Evolutionary conservation across 1,140 invertebrate genomes (phyloP).

Genomic region (Pteromalus puparum): DNA sequence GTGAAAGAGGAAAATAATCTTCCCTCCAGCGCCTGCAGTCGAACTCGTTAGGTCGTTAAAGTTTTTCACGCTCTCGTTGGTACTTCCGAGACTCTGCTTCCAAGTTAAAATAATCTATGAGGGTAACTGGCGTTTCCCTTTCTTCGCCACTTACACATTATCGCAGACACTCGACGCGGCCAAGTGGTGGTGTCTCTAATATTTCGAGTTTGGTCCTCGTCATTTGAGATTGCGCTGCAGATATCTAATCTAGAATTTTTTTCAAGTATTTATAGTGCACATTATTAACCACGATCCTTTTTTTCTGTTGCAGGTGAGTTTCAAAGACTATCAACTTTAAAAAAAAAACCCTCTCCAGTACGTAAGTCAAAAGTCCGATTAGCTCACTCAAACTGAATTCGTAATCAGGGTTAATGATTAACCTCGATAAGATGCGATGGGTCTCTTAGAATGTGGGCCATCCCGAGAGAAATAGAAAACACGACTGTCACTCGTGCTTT

Average conservation of each 20-base stretch:
- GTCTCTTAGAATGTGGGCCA: neutral
- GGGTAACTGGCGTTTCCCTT: neutral
- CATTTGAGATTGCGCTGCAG: too few relatives aligned
- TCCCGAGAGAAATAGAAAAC: neutral
- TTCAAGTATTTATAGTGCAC: too few relatives aligned
- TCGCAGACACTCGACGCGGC: neutral
- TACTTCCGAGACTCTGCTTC: neutral
- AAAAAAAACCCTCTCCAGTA: neutral
- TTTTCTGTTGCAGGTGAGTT: conserved; percentile 41
- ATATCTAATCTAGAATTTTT: too few relatives aligned
- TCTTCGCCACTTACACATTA: neutral
- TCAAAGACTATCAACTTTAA: neutral
- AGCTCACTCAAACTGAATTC: neutral
- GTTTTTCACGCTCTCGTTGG: conserved; percentile 22
- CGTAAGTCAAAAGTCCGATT: neutral
- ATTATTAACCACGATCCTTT: neutral
- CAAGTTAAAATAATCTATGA: conserved; percentile 31
- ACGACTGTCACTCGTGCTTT: neutral
- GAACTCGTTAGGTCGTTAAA: conserved; percentile 32
- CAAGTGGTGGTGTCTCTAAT: neutral
- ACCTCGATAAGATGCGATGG: too few relatives aligned
- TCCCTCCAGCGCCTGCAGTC: neutral
- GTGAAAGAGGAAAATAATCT: neutral
- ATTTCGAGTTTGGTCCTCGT: neutral
- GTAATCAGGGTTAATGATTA: too few relatives aligned